Conservation (phyloP, 2,888 invertebrate genomes). For the Sphinx pinastri region DNA sequence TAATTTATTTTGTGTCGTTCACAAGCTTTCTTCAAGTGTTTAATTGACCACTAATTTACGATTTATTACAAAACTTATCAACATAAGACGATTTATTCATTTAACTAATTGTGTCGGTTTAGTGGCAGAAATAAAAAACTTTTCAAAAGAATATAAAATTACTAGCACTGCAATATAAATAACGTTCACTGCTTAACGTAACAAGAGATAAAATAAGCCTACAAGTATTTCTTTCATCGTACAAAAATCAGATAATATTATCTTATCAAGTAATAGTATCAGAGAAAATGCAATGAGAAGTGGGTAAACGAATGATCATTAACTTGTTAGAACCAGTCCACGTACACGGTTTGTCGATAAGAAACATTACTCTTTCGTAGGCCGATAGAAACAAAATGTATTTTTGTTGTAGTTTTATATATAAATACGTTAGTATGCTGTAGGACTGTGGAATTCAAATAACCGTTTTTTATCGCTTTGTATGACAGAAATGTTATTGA, state of each 20-base stretch:
- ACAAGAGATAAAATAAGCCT: background rate
- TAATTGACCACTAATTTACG: too few relatives aligned
- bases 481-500: background rate
- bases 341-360: conserved; percentile 1
- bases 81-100: too few relatives aligned
- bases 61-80: too few relatives aligned
- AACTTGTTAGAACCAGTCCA: conserved; percentile 9
- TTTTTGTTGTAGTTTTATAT: too few relatives aligned
- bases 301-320: conserved; percentile 4
- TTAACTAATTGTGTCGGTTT: too few relatives aligned
- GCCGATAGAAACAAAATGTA: too few relatives aligned
- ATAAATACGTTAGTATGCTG: too few relatives aligned
- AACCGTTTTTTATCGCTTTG: background rate
- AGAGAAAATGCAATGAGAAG: conserved; percentile 13
- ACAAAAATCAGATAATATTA: conserved; percentile 8
- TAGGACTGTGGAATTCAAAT: background rate
- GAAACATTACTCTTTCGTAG: background rate
- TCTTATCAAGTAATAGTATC: conserved; percentile 11
- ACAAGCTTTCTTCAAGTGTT: too few relatives aligned
- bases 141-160: too few relatives aligned
- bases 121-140: too few relatives aligned
- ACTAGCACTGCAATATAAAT: too few relatives aligned
- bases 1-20: too few relatives aligned
- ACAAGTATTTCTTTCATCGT: background rate
- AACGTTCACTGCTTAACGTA: background rate